These are phyloP conservation scores for Drosophila suzukii DNA, from an alignment of 1,140 invertebrate genomes.

Conservation along the genomic window DNA sequence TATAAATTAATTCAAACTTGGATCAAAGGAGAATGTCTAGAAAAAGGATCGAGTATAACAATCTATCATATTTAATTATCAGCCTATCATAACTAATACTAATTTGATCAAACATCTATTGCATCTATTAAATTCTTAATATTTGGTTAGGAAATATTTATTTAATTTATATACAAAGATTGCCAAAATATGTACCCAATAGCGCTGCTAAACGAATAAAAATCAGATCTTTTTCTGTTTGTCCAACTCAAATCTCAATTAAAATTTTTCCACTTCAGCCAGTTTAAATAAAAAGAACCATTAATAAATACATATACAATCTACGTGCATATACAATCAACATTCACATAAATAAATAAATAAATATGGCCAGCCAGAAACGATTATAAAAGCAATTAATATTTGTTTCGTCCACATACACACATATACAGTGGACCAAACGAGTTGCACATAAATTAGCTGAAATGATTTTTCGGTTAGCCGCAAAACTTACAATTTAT, in stretches of 20 bases:
- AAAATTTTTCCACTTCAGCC: slow-evolving; percentile 25
- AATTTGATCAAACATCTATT: not conserved
- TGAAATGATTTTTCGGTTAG: slow-evolving; percentile 67
- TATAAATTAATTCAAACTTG: no score
- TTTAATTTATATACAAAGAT: not conserved
- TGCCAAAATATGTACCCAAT: no score
- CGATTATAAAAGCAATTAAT: slow-evolving; percentile 66
- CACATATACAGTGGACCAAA: not conserved
- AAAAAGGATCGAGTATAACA: no score
- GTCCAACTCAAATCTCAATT: slow-evolving; percentile 28
- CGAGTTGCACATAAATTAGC: slow-evolving; percentile 63
- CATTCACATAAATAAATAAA: slow-evolving; percentile 50
- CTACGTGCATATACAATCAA: slow-evolving; percentile 19
- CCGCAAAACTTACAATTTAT: slow-evolving; percentile 71
- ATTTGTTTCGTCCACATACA: slow-evolving; percentile 33
- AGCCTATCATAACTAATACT: not conserved
- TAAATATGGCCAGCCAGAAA: slow-evolving; percentile 35
- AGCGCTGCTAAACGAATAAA: not conserved
- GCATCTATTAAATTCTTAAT: not conserved
- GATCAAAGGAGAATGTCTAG: no score
- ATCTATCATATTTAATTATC: not conserved
- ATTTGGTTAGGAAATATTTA: no score
- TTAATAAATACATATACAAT: slow-evolving; percentile 11
- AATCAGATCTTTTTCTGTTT: slow-evolving; percentile 16
- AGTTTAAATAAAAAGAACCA: slow-evolving; percentile 17